Evolutionary conservation across 2,797 vertebrate genomes (phyloP).

Genomic region (Nasua narica): DNA sequence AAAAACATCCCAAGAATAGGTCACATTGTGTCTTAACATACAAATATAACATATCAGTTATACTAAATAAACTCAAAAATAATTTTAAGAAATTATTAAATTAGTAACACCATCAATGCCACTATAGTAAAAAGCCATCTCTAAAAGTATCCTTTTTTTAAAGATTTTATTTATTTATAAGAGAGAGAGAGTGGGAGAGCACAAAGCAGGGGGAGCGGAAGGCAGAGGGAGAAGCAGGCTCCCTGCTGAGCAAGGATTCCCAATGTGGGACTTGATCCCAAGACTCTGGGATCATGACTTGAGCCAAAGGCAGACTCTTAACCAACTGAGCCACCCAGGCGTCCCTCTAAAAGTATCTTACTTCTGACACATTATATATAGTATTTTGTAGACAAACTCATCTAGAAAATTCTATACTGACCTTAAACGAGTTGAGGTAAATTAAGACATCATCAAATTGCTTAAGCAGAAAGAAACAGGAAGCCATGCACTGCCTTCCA

Average conservation of each 20-base stretch:
- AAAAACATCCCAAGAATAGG: slow-evolving; percentile 71
- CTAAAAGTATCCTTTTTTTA: background rate
- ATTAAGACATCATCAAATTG: slow-evolving; percentile 97
- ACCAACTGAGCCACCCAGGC: background rate
- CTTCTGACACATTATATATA: background rate
- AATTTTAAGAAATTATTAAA: background rate
- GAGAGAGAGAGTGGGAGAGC: no score
- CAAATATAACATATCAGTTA: background rate
- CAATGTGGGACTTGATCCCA: no score
- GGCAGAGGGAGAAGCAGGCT: background rate
- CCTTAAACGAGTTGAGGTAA: slow-evolving; percentile 99
- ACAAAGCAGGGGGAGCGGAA: no score
- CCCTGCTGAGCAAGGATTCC: background rate
- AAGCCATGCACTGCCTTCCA: slow-evolving; percentile 98
- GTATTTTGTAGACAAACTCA: slow-evolving; percentile 15
- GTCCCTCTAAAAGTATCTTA: background rate
- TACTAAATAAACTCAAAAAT: background rate
- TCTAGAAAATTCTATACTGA: slow-evolving; percentile 77
- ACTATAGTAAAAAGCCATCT: background rate
- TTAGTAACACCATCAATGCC: background rate
- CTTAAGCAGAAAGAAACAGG: slow-evolving; percentile 95
- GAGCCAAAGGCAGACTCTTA: background rate
- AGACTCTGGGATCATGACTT: no score
- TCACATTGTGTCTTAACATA: background rate
- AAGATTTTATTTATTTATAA: no score